phyloP scores from a whole-genome alignment of 2,888 invertebrate species.

The Agrochola litura region DNA sequence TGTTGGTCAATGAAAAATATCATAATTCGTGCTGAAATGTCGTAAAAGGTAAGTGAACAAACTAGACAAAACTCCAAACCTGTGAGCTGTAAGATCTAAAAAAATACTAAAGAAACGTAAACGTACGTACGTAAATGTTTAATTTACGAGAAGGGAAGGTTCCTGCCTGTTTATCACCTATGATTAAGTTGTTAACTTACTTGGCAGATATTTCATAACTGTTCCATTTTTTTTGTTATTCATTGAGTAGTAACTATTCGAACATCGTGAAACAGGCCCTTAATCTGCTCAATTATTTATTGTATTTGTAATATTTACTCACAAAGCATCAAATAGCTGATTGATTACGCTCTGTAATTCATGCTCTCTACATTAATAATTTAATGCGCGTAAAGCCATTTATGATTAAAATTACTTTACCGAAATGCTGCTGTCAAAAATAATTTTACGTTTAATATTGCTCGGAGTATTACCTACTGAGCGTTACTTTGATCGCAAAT shows the following conservation, averaged over 20 bases:
- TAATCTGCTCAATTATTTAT: background rate
- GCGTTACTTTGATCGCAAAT: conserved; percentile 11
- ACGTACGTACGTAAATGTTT: background rate
- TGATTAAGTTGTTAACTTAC: background rate
- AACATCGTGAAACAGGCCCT: background rate
- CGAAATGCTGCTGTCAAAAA: conserved; percentile 20
- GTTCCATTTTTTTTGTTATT: background rate
- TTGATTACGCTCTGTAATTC: conserved; percentile 17
- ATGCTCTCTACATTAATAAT: conserved; percentile 14
- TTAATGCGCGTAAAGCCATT: conserved; percentile 16
- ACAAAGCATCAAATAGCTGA: conserved; percentile 17
- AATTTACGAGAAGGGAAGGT: background rate
- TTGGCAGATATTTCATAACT: background rate
- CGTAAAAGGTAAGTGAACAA: background rate
- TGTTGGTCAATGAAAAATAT: background rate
- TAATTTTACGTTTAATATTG: conserved; percentile 38
- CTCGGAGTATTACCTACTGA: conserved; percentile 7
- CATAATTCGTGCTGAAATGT: background rate
- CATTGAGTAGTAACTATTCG: background rate
- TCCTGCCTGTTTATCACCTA: background rate
- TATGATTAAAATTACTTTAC: conserved; percentile 35
- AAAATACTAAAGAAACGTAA: background rate
- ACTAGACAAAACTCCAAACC: background rate
- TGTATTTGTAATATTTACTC: background rate
- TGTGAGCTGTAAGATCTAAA: background rate